Base-by-base conservation (phyloP, 2,888 invertebrate species). In the Strigamia transsilvanica region DNA sequence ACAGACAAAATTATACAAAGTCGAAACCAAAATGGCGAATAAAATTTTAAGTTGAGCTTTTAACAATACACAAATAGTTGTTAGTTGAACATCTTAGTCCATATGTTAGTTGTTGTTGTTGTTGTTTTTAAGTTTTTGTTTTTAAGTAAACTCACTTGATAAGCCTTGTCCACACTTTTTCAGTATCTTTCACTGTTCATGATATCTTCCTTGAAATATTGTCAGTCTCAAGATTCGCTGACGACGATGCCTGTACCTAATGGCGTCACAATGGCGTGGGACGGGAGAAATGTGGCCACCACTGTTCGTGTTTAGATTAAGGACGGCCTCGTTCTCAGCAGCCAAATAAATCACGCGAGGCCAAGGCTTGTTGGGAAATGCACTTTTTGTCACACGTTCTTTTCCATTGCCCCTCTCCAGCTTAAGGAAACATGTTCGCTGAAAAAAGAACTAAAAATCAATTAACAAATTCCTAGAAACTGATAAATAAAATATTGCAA, bases 191-290 rank as follows among this genome's bases (percentile, higher is more conserved):
- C 18, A 56, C 18, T 56, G 18, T 56, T 56, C n/a, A 56, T 18
- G 18, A 18, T 18, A 56, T 56, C 56, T 56, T 18, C n/a, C 21
- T 56, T 15, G 18, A 56, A 18, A n/a, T n/a, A n/a, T 56, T 56
- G 56, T 56, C 56, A 56, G 56, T 56, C 56, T 56, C 56, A 18
- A 56, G 56, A 18, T 18, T 18, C 56, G 56, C 18, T 56, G 21
- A 56, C 56, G 56, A 56, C 56, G 56, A 56, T 56, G 56, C 56
- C 56, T 56, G 56, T 18, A 56, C 56, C 56, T 56, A 56, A 56
- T 56, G 56, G 56, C 56, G 56, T 56, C 56, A 56, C 56, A 56
- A 56, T 56, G 56, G 56, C 56, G 56, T 56, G 56, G 56, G 56
- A 56, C 56, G 56, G 56, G 56, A 56, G 56, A 56, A n/a, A 56